Evolutionary conservation across 1,140 invertebrate species (phyloP).

Genomic region (Mya arenaria): DNA sequence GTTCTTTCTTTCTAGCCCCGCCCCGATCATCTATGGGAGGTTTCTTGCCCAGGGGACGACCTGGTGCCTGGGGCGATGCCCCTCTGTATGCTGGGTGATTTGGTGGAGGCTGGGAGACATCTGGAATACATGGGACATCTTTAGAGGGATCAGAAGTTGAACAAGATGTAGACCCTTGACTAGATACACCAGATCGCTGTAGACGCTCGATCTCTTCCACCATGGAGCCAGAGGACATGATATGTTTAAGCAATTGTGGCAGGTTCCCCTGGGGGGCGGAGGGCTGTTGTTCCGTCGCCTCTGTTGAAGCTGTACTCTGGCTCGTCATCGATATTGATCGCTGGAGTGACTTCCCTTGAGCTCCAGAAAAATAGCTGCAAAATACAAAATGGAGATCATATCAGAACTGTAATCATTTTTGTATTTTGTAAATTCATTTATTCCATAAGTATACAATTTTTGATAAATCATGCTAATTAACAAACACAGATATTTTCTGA

Average conservation of each 20-base stretch:
- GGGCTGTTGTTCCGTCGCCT: no score
- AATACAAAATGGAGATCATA: no score
- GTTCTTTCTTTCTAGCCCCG: no score
- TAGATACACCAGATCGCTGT: constrained; percentile 80
- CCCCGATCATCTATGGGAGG: constrained; percentile 3
- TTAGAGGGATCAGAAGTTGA: not conserved
- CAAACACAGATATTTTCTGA: no score
- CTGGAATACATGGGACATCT: constrained; percentile 6
- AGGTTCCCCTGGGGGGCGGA: no score
- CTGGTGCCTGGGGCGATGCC: constrained; percentile 26
- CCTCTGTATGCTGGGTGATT: constrained; percentile 46
- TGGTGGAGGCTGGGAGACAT: constrained; percentile 10
- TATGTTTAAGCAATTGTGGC: constrained; percentile 89
- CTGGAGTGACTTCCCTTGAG: not conserved
- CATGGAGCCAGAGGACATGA: constrained; percentile 91
- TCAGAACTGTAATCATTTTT: no score
- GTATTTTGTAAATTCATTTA: no score
- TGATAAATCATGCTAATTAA: no score
- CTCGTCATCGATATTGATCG: not conserved
- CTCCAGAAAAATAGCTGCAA: constrained; percentile 25
- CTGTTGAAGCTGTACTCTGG: no score
- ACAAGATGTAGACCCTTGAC: not conserved
- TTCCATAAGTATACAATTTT: no score
- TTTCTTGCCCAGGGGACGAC: constrained; percentile 3
- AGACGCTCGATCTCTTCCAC: constrained; percentile 95